These are phyloP conservation scores for Fragum fragum DNA, from an alignment of 2,888 invertebrate genomes.

Conservation along the genomic window DNA sequence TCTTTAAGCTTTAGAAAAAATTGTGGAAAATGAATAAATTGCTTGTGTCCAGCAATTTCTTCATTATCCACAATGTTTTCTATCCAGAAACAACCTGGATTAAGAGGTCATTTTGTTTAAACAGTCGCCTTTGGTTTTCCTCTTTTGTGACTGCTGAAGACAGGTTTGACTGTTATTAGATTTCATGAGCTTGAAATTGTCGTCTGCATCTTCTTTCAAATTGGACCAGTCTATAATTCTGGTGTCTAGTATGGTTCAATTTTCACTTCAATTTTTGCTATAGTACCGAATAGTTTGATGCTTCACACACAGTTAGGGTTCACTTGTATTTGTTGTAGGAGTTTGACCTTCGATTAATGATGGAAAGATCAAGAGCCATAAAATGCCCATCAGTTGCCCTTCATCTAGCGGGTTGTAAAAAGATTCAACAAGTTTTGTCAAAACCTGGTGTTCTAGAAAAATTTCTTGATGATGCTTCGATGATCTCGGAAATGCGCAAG, in stretches of 20 bases:
- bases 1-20: too few relatives aligned
- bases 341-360: constrained; percentile 95
- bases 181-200: too few relatives aligned
- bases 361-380: constrained; percentile 96
- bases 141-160: not conserved
- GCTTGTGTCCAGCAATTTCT: too few relatives aligned
- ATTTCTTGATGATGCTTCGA: constrained; percentile 80
- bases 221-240: too few relatives aligned
- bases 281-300: not conserved
- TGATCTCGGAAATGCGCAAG: constrained; percentile 89
- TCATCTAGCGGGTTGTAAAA: constrained; percentile 96
- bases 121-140: constrained; percentile 21
- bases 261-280: not conserved
- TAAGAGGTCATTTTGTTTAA: too few relatives aligned
- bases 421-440: constrained; percentile 97
- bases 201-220: too few relatives aligned
- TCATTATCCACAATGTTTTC: too few relatives aligned
- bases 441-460: constrained; percentile 86
- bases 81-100: too few relatives aligned
- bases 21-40: too few relatives aligned
- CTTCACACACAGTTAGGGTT: not conserved
- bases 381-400: constrained; percentile 96
- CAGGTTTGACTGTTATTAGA: too few relatives aligned
- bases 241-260: too few relatives aligned
- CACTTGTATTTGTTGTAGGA: constrained; percentile 88